phyloP scores from a whole-genome alignment of 2,888 invertebrate species.

The Plagodis dolabraria region DNA sequence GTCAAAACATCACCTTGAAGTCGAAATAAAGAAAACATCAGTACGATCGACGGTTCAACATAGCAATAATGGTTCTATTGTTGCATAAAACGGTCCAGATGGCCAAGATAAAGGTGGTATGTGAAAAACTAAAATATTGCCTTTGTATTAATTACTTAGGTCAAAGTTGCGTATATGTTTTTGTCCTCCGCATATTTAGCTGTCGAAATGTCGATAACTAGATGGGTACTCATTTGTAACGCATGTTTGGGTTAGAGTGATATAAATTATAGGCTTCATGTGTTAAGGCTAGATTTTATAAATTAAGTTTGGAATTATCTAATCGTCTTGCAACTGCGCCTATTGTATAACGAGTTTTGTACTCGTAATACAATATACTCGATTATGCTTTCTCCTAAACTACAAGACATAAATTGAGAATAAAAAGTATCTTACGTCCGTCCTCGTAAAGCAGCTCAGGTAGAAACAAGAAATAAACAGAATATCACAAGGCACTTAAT shows the following conservation, averaged over 20 bases:
- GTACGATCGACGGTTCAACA: conserved; percentile 56
- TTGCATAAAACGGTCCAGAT: conserved; percentile 66
- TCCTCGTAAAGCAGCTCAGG: too few species aligned
- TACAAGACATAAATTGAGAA: too few species aligned
- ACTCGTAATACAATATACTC: too few species aligned
- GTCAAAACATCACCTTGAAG: conserved; percentile 79
- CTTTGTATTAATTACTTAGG: conserved; percentile 67
- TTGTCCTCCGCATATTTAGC: conserved; percentile 42
- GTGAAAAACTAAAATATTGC: conserved; percentile 70
- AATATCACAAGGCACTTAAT: too few species aligned
- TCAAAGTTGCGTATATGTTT: conserved; percentile 45
- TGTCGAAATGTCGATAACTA: conserved; percentile 41
- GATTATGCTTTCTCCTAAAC: too few species aligned
- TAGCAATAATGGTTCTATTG: conserved; percentile 73
- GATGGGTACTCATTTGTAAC: conserved; percentile 45
- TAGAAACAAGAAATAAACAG: too few species aligned
- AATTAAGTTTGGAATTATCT: too few species aligned
- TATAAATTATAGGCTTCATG: too few species aligned
- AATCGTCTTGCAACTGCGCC: too few species aligned
- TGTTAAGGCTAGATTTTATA: too few species aligned
- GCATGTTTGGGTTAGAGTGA: not conserved
- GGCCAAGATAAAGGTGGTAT: conserved; percentile 63
- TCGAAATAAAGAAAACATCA: conserved; percentile 68
- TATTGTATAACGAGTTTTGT: too few species aligned
- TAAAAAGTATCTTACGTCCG: too few species aligned